Evolutionary conservation across 2,113 vertebrate genomes (phyloP), one percentile per base, ranked within the genome.

Genomic region (Crotophaga sulcirostris): DNA sequence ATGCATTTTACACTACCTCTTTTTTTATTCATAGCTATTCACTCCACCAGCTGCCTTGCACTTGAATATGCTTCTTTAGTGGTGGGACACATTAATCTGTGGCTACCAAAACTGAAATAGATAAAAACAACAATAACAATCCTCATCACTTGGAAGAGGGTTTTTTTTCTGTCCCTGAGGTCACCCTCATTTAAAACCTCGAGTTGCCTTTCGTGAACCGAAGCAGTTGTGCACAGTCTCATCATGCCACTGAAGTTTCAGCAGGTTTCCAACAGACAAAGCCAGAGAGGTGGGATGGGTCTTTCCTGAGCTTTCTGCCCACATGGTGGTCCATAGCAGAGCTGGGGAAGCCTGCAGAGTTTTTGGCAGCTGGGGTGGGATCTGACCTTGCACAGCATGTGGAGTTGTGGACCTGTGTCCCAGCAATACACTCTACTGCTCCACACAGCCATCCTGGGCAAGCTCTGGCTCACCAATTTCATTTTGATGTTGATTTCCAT

Each of bases 1-100:
- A 94, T 84, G 68, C 58, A 89, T 92, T 95, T 91, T 84, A 40
- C 51, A 90, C 70, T 66, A 15, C 20, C 17, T 77, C 29, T 69
- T 72, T 92, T 84, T 80, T 92, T 89, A 87, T 93, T 95, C 52
- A 47, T 70, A 90, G 38, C 31, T 95, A 36, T 73, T 86, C 31
- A 84, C 16, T 93, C 19, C 6, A 6, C 10, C 23, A 55, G 21
- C 33, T 70, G n/a, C 60, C 60, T 86, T 80, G 51, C 52, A 49
- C 47, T 86, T 81, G 18, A 63, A 6, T 47, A 13, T 59, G 33
- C 24, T 80, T 49, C n/a, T 69, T 83, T 70, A 67, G 55, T 15
- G 17, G 56, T 38, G 38, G 33, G 28, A 21, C 44, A 56, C 26
- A 29, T 59, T 49, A 47, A 67, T 70, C 38, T 78, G 68, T 44